These are phyloP conservation scores for Acropternis orthonyx DNA, from an alignment of 2,797 vertebrate species.

Conservation along the genomic window DNA sequence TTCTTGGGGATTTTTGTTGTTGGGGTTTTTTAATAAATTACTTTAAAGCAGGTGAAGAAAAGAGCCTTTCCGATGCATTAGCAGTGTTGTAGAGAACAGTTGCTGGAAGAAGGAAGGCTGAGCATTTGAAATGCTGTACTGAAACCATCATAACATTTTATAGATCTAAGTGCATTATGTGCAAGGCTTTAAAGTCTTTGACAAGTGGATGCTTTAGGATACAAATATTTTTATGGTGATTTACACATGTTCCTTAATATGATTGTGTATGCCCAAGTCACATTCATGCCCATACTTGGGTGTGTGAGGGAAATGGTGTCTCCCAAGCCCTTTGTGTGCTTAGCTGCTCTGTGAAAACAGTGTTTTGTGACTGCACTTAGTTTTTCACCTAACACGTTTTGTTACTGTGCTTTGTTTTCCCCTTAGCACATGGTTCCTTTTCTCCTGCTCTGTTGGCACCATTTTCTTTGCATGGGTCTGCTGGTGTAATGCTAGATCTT, in stretches of 20 bases:
- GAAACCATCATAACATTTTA: neutral
- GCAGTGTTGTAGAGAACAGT: neutral
- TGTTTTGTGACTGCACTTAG: neutral
- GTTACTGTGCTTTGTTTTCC: neutral
- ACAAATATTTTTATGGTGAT: neutral
- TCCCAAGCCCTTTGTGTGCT: neutral
- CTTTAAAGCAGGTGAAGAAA: neutral
- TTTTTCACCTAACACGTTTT: neutral
- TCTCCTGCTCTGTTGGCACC: neutral
- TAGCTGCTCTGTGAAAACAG: neutral
- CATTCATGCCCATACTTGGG: neutral
- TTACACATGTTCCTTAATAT: neutral
- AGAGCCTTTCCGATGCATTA: neutral
- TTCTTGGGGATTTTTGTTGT: neutral
- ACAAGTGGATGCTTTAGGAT: neutral
- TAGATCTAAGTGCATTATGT: neutral
- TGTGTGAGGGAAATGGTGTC: fast-evolving
- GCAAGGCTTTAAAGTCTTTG: neutral
- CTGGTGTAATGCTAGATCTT: neutral
- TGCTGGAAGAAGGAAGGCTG: neutral
- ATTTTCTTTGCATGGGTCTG: neutral
- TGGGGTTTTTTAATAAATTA: neutral
- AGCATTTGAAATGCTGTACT: neutral
- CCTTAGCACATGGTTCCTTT: neutral
- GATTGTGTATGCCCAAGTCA: neutral